Percentiles rank a stretch among this genome's conserved stretches.
These are phyloP conservation scores for Isurus oxyrinchus DNA, from an alignment of 2,113 vertebrate genomes.

Conservation along the genomic window DNA sequence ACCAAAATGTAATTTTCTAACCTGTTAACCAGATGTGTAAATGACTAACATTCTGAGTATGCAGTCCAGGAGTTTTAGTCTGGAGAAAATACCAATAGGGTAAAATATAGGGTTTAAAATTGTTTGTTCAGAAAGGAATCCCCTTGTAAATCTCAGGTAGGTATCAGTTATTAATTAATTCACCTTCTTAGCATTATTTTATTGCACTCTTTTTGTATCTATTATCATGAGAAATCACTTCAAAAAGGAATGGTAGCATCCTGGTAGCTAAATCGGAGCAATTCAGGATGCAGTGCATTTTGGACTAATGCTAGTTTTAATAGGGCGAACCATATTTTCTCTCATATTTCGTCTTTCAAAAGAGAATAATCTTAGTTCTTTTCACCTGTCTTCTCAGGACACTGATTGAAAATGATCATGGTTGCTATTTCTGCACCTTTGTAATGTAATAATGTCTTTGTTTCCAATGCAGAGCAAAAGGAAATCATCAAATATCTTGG, in stretches of 20 bases:
- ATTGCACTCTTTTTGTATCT: neutral
- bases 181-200: neutral
- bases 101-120: neutral
- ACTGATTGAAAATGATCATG: neutral
- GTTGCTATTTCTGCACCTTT: neutral
- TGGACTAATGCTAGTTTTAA: neutral
- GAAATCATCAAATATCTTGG: neutral
- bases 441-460: neutral
- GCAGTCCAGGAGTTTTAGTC: neutral
- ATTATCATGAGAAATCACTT: neutral
- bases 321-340: neutral
- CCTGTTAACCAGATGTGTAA: neutral
- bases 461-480: neutral
- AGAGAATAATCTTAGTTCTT: neutral
- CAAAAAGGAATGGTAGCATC: neutral
- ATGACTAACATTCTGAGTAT: neutral
- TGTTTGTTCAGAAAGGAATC: neutral
- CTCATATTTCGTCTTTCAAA: neutral
- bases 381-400: neutral
- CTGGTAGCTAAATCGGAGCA: no score
- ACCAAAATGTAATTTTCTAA: neutral
- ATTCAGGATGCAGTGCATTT: neutral
- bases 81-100: neutral
- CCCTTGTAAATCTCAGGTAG: neutral
- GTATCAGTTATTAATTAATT: neutral